Percentiles rank a stretch among this genome's conserved stretches.
Evolutionary conservation across 2,113 vertebrate genomes (phyloP).

Genomic region (Myiopsitta monachus): DNA sequence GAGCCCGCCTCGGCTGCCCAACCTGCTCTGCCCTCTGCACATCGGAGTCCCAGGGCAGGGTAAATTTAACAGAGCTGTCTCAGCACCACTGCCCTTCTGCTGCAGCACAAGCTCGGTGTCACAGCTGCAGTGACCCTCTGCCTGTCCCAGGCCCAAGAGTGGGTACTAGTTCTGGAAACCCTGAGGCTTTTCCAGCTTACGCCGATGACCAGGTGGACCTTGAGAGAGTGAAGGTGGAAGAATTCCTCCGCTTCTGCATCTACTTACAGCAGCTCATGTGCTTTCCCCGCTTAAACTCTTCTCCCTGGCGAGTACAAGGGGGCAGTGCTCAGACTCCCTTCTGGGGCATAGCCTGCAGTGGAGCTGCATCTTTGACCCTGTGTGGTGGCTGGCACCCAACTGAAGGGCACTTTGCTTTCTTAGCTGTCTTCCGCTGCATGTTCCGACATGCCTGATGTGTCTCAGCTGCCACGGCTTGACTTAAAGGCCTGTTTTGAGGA

Average conservation of each 20-base stretch:
- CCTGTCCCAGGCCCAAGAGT: neutral
- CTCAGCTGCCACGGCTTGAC: neutral
- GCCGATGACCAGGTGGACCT: neutral
- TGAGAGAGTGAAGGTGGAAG: neutral
- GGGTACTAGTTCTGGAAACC: neutral
- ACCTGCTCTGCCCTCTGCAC: neutral
- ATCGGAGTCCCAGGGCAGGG: neutral
- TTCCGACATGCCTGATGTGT: accelerated
- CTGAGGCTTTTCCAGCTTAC: neutral
- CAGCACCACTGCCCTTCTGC: neutral
- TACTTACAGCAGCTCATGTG: neutral
- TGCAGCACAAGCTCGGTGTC: neutral
- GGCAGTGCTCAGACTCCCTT: neutral
- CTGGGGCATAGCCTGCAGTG: accelerated
- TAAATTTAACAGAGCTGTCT: constrained; percentile 21
- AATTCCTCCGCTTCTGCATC: neutral
- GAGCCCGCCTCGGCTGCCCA: neutral
- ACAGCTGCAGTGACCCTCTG: neutral
- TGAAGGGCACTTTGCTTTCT: neutral
- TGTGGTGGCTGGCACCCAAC: neutral
- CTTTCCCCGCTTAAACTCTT: neutral
- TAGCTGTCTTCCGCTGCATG: neutral
- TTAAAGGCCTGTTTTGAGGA: neutral
- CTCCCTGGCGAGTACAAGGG: neutral
- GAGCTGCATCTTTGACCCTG: neutral